Evolutionary conservation across 2,797 vertebrate species (phyloP), one percentile per base, ranked within the genome.

Genomic region (Semaprochilodus insignis): DNA sequence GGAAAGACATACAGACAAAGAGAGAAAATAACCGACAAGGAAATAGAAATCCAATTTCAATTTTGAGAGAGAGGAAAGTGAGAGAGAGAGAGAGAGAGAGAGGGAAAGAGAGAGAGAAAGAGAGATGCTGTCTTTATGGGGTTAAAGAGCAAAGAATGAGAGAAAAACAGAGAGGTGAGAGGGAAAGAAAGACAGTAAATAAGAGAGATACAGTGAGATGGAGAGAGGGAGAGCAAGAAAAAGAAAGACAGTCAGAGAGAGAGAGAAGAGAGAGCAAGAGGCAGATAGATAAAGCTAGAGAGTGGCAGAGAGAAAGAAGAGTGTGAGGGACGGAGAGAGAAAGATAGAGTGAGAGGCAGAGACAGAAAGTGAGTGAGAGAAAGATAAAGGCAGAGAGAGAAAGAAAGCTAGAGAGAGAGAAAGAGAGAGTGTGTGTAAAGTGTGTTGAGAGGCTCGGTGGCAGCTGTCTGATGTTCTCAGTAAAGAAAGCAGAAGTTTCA

Each of bases 391-490:
- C 10, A 40, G 52, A 34, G 72, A n/a, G 25, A 57, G 52, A 57
- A 21, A 57, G 82, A 75, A 85, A 75, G 74, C 75, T 23, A 31
- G 72, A 73, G 40, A 57, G 21, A 84, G 27, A 36, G 13, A 51
- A 48, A 63, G 10, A 63, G 40, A 76, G 52, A 40, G 36, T 60
- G 25, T 55, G 62, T 62, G 75, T 80, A 76, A 78, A 48, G 72
- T 78, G 70, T 85, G 83, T 74, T 63, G 51, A 82, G 78, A 63
- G 71, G 67, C 25, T 79, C 55, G 34, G 80, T 77, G 74, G 85
- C 80, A 85, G 76, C 72, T 78, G 72, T 87, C 74, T 80, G 81
- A 85, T 80, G 74, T 70, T 71, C n/a, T 82, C 80, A 44, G 81
- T 70, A 80, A 84, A 77, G 81, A 87, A 74, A 25, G 21, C 40